Percentiles rank a stretch among this genome's conserved stretches.
These are phyloP conservation scores for Melierax canorus DNA, from an alignment of 2,113 vertebrate genomes.

Conservation along the genomic window DNA sequence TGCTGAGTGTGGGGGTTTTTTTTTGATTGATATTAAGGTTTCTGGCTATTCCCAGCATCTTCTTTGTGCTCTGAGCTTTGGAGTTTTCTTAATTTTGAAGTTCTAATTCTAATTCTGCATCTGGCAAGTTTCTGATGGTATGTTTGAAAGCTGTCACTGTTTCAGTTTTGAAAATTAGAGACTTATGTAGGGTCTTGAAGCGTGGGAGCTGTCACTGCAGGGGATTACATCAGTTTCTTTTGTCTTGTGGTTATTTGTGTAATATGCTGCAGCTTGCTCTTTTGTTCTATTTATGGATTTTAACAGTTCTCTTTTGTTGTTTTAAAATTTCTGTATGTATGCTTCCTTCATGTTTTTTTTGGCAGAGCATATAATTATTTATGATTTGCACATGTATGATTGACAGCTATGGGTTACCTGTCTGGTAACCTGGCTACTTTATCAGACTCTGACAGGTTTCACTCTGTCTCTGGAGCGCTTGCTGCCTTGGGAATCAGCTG, in stretches of 20 bases:
- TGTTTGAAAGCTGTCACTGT: neutral
- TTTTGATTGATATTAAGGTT: neutral
- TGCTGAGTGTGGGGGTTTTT: neutral
- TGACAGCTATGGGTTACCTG: conserved; percentile 3
- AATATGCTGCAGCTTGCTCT: neutral
- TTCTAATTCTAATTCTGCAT: neutral
- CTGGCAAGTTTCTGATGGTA: neutral
- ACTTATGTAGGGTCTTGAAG: neutral
- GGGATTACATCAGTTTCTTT: neutral
- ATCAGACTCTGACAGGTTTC: neutral
- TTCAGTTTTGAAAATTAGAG: neutral
- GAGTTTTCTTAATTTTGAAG: neutral
- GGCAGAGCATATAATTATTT: neutral
- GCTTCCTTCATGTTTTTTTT: neutral
- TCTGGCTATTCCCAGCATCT: neutral
- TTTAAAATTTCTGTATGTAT: neutral
- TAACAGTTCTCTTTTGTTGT: neutral
- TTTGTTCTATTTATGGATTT: neutral
- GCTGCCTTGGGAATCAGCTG: neutral
- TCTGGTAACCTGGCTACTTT: neutral
- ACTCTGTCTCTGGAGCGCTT: neutral
- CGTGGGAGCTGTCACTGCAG: neutral
- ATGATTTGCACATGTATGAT: neutral
- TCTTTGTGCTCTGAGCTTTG: neutral
- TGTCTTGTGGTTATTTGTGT: neutral